Conservation (phyloP, 1,140 invertebrate species). For the Colletes gigas region DNA sequence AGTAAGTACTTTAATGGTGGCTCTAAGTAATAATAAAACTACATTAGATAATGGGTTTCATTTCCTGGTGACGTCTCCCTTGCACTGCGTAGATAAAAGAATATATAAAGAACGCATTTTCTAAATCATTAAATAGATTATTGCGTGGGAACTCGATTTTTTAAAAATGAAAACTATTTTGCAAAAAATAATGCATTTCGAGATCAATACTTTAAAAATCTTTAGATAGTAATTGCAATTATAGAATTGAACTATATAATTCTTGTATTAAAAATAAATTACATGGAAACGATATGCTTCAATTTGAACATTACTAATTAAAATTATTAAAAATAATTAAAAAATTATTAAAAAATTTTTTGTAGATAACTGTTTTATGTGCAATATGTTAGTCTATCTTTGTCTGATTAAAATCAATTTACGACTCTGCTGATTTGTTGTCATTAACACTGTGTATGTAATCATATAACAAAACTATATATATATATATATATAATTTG, state of each 20-base stretch:
- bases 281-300: too few relatives aligned
- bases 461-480: background rate
- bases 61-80: conserved; percentile 58
- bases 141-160: background rate
- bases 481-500: background rate
- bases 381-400: too few relatives aligned
- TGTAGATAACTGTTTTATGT: too few relatives aligned
- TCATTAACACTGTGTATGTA: too few relatives aligned
- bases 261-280: too few relatives aligned
- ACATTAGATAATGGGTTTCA: conserved; percentile 73
- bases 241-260: too few relatives aligned
- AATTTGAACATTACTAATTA: too few relatives aligned
- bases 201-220: background rate
- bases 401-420: too few relatives aligned
- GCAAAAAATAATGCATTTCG: background rate
- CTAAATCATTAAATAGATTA: background rate
- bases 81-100: background rate
- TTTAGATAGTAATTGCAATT: background rate
- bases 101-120: background rate
- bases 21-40: conserved; percentile 70
- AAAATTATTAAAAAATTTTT: too few relatives aligned
- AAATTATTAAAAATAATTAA: too few relatives aligned
- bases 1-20: conserved; percentile 62
- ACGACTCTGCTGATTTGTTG: too few relatives aligned
- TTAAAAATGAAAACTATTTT: background rate